phyloP scores from a whole-genome alignment of 2,888 invertebrate species.

The Drosophila basisetae region DNA sequence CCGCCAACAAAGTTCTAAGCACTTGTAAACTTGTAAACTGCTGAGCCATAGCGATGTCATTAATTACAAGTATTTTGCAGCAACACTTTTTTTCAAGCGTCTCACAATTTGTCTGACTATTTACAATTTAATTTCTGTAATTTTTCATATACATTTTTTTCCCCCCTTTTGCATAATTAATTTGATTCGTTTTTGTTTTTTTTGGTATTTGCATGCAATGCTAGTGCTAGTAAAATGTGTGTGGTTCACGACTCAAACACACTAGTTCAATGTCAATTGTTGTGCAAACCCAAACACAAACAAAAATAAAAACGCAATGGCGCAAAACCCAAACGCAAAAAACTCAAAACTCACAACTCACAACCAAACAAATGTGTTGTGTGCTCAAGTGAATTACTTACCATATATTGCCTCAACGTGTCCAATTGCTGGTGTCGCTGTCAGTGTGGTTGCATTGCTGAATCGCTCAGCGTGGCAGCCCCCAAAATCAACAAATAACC shows the following conservation, averaged over 20 bases:
- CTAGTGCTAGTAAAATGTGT: conserved; percentile 34
- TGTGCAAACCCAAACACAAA: conserved; percentile 37
- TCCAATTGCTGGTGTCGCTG: conserved; percentile 12
- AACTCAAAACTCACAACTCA: conserved; percentile 13
- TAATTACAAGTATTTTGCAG: conserved; percentile 63
- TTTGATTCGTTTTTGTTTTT: conserved; percentile 22
- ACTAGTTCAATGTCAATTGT: conserved; percentile 72
- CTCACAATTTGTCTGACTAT: conserved; percentile 58
- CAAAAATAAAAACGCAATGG: conserved; percentile 19
- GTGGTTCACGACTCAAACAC: conserved; percentile 45
- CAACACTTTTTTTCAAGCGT: conserved; percentile 19
- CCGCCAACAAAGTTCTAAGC: conserved; percentile 12
- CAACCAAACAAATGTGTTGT: conserved; percentile 20
- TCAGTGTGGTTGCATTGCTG: conserved; percentile 9
- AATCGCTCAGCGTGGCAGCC: not conserved
- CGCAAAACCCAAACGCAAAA: conserved; percentile 9
- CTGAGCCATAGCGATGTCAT: conserved; percentile 71
- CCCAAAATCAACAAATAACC: conserved; percentile 26
- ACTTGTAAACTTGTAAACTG: conserved; percentile 66
- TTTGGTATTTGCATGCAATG: conserved; percentile 37
- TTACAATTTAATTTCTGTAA: conserved; percentile 45
- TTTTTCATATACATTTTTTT: conserved; percentile 33
- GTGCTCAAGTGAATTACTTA: conserved; percentile 57
- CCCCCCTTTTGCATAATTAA: conserved; percentile 39
- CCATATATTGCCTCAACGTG: conserved; percentile 54